A percentile compares a stretch with the other conserved stretches of the same genome.
Evolutionary conservation across 2,797 vertebrate genomes (phyloP).

Genomic region (Podargus strigoides): DNA sequence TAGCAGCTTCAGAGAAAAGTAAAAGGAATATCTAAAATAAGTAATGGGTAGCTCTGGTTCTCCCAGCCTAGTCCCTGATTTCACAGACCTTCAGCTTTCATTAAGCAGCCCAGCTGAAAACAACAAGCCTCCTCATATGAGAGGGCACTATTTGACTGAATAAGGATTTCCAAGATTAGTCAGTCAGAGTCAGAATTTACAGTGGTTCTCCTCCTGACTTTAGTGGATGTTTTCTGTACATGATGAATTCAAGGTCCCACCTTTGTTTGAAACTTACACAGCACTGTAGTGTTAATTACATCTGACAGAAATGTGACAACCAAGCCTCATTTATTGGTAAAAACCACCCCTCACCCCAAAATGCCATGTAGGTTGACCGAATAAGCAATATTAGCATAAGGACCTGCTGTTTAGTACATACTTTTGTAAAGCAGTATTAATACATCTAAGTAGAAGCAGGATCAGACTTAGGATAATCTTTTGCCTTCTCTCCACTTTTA

Average conservation of each 20-base stretch:
- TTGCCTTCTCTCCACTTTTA: not conserved
- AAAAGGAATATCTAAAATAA: constrained; percentile 5
- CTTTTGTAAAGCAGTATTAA: not conserved
- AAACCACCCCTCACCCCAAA: not conserved
- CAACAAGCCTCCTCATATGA: not conserved
- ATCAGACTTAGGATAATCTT: not conserved
- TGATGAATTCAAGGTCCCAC: not conserved
- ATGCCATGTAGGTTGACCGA: rapidly evolving
- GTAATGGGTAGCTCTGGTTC: not conserved
- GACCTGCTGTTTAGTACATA: not conserved
- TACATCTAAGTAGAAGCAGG: not conserved
- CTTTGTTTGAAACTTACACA: not conserved
- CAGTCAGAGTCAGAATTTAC: not conserved
- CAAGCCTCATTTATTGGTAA: not conserved
- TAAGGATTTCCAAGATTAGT: not conserved
- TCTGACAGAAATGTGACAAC: not conserved
- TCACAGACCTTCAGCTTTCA: not conserved
- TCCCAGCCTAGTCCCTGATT: not conserved
- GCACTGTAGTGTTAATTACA: not conserved
- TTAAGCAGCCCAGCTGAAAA: not conserved
- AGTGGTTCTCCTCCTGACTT: not conserved
- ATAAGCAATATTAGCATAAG: not conserved
- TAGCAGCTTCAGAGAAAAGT: constrained; percentile 2
- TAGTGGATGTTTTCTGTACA: not conserved
- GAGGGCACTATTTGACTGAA: not conserved